phyloP scores from a whole-genome alignment of 2,888 invertebrate genomes.

The Diabrotica balteata region DNA sequence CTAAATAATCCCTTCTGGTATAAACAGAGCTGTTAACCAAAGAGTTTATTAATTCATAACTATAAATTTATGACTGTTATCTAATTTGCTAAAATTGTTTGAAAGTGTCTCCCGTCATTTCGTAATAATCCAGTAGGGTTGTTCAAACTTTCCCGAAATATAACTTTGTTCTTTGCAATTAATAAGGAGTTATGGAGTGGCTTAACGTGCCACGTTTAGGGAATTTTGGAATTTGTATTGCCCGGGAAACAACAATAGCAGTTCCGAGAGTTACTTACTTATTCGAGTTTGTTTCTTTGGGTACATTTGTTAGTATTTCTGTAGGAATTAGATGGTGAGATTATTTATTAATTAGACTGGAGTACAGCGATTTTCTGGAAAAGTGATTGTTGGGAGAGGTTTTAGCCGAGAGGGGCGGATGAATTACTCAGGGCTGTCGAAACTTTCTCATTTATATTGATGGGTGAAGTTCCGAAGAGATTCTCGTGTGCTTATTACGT shows the following conservation, averaged over 20 bases:
- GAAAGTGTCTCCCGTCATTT: constrained; percentile 30
- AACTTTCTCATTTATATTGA: constrained; percentile 4
- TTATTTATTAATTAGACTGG: constrained; percentile 26
- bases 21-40: constrained; percentile 1
- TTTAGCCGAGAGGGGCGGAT: constrained; percentile 4
- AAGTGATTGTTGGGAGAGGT: constrained; percentile 20
- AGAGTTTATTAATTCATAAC: constrained; percentile 15
- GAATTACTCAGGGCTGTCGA: constrained; percentile 14
- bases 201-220: constrained; percentile 33
- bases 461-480: background rate
- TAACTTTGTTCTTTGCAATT: constrained; percentile 41
- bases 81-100: constrained; percentile 28
- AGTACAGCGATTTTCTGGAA: constrained; percentile 17
- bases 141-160: constrained; percentile 31
- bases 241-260: constrained; percentile 25
- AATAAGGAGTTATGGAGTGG: constrained; percentile 43
- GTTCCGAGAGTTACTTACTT: constrained; percentile 17
- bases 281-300: constrained; percentile 19
- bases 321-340: constrained; percentile 16
- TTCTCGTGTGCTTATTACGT: background rate
- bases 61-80: constrained; percentile 25
- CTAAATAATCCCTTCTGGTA: no score
- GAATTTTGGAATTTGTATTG: constrained; percentile 33
- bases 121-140: constrained; percentile 33
- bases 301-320: constrained; percentile 27